Percentiles rank a stretch among this genome's conserved stretches.
phyloP scores from a whole-genome alignment of 2,113 vertebrate genomes.

The Aramus guarauna region DNA sequence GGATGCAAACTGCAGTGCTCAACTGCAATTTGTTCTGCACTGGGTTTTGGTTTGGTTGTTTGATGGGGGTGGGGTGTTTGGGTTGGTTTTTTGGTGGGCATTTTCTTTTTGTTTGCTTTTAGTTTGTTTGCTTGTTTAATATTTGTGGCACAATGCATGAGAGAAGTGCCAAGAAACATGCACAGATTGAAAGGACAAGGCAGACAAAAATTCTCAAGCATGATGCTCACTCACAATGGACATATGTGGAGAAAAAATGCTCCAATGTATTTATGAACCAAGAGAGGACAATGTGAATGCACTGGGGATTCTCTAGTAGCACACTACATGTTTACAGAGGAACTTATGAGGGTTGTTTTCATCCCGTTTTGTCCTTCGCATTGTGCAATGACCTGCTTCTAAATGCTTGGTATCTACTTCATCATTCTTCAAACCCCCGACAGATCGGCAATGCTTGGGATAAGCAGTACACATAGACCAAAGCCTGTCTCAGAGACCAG shows the following conservation, averaged over 20 bases:
- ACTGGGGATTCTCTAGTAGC: background rate
- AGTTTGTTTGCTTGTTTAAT: background rate
- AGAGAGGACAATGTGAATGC: background rate
- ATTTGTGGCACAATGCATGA: background rate
- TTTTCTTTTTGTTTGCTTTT: too few species aligned
- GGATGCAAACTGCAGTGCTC: background rate
- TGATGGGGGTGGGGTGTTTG: background rate
- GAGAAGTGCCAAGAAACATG: background rate
- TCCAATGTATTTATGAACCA: background rate
- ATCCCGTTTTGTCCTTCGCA: background rate
- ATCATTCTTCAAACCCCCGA: background rate
- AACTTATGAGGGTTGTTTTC: background rate
- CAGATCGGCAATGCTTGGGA: background rate
- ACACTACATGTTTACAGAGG: background rate
- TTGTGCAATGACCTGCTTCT: background rate
- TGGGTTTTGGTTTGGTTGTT: background rate
- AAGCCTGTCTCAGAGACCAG: background rate
- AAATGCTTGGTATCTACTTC: background rate
- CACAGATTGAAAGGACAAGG: background rate
- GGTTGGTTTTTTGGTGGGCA: background rate
- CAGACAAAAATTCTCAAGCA: background rate
- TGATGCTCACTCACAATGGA: background rate
- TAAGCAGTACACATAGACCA: rapidly evolving
- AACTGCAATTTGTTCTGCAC: background rate
- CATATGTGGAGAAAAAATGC: rapidly evolving